phyloP scores from a whole-genome alignment of 92 coral and sea anemone genomes.

The Metridium senile region DNA sequence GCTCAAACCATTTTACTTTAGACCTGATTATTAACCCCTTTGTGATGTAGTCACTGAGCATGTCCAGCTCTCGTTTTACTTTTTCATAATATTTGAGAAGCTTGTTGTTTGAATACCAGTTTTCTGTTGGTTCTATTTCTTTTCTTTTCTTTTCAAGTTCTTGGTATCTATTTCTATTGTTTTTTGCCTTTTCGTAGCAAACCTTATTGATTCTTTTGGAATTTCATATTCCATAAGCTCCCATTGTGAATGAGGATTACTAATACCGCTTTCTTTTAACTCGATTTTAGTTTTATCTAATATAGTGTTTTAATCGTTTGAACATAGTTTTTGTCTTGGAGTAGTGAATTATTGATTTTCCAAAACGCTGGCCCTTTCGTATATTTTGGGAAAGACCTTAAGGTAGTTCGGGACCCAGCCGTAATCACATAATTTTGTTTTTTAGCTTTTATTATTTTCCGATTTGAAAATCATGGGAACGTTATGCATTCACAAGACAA shows the following conservation, averaged over 20 bases:
- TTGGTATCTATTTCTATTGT: not conserved
- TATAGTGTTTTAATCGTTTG: slow-evolving; percentile 4
- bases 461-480: no score
- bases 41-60: slow-evolving; percentile 17
- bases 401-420: no score
- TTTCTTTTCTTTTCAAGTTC: slow-evolving; percentile 2
- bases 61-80: slow-evolving; percentile 5
- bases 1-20: slow-evolving; percentile 42
- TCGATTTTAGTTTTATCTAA: slow-evolving; percentile 4
- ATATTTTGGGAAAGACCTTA: no score
- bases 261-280: not conserved
- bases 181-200: slow-evolving; percentile 13
- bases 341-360: no score
- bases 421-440: no score
- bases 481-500: no score
- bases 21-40: slow-evolving; percentile 21
- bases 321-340: slow-evolving; percentile 2
- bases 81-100: not conserved
- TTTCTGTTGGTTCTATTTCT: not conserved
- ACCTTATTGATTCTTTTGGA: slow-evolving; percentile 2
- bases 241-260: slow-evolving; percentile 3
- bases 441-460: no score
- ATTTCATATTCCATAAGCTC: slow-evolving; percentile 6
- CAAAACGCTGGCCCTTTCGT: no score
- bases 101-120: slow-evolving; percentile 11